phyloP scores from a whole-genome alignment of 2,113 vertebrate genomes.

The Tachysurus fulvidraco region DNA sequence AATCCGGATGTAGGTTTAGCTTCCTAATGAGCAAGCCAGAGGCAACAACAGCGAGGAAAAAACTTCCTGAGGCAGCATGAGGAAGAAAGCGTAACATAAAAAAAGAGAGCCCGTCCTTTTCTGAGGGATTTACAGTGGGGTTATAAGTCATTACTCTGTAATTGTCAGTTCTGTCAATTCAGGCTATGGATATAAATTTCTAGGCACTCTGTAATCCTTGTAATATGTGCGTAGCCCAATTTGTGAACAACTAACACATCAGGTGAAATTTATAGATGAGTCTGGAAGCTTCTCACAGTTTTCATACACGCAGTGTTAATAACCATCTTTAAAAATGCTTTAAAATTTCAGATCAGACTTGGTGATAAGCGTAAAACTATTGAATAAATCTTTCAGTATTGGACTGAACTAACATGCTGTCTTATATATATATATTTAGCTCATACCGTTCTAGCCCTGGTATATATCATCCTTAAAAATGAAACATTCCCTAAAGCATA shows the following conservation, averaged over 20 bases:
- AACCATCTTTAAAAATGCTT: background rate
- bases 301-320: background rate
- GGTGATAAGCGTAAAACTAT: background rate
- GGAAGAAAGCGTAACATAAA: background rate
- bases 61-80: background rate
- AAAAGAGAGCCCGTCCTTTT: background rate
- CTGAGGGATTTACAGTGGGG: background rate
- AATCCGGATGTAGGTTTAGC: conserved; percentile 4
- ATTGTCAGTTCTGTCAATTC: too few relatives aligned
- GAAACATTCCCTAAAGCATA: background rate
- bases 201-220: background rate
- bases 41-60: background rate
- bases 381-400: background rate
- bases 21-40: background rate
- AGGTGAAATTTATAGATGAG: background rate
- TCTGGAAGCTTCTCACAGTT: background rate
- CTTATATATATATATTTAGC: background rate
- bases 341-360: background rate
- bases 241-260: background rate
- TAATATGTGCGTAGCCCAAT: background rate
- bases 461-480: conserved; percentile 2
- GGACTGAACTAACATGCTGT: background rate
- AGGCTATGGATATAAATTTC: background rate
- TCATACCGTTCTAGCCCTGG: background rate
- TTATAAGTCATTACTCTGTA: background rate